These are phyloP conservation scores for Mirounga angustirostris DNA, from an alignment of 2,113 vertebrate species.

Conservation along the genomic window DNA sequence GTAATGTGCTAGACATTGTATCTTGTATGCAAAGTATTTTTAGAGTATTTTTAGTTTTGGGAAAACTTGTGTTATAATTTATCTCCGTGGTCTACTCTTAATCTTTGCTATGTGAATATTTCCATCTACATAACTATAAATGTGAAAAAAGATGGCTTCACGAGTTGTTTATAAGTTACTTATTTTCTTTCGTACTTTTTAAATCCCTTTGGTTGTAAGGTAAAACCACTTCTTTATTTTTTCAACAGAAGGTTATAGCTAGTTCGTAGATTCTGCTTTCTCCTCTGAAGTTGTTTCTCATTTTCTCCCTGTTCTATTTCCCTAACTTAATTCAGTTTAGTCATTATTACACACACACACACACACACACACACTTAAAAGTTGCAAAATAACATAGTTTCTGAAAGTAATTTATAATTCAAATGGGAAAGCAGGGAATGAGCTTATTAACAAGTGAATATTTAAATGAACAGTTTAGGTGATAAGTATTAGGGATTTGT, in stretches of 20 bases:
- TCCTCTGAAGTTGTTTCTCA: conserved; percentile 1
- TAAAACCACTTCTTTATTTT: conserved; percentile 17
- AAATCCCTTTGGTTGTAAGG: conserved; percentile 22
- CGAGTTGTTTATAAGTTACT: background rate
- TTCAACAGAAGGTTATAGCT: background rate
- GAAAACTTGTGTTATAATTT: background rate
- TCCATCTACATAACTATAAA: background rate
- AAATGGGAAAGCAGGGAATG: background rate
- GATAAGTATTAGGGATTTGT: background rate
- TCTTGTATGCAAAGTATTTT: background rate
- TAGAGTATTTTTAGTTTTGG: conserved; percentile 20
- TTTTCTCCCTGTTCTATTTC: background rate
- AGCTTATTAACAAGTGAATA: background rate
- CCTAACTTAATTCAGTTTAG: background rate
- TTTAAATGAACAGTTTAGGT: background rate
- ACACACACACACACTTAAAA: too few species aligned
- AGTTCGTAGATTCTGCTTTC: background rate
- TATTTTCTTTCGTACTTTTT: background rate
- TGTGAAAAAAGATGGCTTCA: background rate
- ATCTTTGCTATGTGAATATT: background rate
- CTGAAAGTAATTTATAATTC: conserved; percentile 9
- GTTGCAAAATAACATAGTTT: background rate
- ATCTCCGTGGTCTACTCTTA: background rate
- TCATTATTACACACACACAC: background rate
- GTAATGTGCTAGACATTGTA: background rate